Conservation (phyloP, 1,140 invertebrate species). For the Pachypeltis micranthus region DNA sequence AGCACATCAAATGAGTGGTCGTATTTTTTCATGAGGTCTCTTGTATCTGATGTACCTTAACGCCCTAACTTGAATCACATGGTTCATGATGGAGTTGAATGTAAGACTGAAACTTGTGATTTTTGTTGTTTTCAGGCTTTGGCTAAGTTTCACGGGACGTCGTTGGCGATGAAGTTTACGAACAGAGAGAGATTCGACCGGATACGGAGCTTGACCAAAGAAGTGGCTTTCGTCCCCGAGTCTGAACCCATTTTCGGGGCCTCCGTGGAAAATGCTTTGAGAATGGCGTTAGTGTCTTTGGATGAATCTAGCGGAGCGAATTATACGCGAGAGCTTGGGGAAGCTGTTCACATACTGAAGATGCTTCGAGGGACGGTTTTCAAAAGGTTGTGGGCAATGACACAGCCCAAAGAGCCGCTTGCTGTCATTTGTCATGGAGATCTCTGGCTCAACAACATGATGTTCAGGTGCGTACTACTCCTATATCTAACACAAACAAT, state of each 20-base stretch:
- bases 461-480: conserved; percentile 32
- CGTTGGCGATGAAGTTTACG: conserved; percentile 37
- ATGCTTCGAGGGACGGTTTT: conserved; percentile 20
- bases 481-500: no score
- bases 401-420: conserved; percentile 20
- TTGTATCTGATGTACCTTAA: no score
- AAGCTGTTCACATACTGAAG: conserved; percentile 23
- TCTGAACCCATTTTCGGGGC: conserved; percentile 26
- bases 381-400: conserved; percentile 15
- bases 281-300: conserved; percentile 19
- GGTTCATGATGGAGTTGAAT: no score
- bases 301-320: conserved; percentile 19
- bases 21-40: no score
- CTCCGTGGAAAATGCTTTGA: conserved; percentile 30
- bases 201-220: conserved; percentile 1
- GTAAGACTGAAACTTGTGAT: no score
- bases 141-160: conserved; percentile 42
- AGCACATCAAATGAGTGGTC: no score
- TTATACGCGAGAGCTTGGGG: conserved; percentile 27
- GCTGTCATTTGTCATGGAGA: conserved; percentile 37
- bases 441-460: conserved; percentile 43
- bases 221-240: conserved; percentile 26
- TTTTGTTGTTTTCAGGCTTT: conserved; percentile 34
- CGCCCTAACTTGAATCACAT: no score
- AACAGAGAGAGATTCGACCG: conserved; percentile 28